Evolutionary conservation across 1,140 invertebrate species (phyloP), one percentile per base, ranked within the genome.

Genomic region (Aphelinus atriplicis): DNA sequence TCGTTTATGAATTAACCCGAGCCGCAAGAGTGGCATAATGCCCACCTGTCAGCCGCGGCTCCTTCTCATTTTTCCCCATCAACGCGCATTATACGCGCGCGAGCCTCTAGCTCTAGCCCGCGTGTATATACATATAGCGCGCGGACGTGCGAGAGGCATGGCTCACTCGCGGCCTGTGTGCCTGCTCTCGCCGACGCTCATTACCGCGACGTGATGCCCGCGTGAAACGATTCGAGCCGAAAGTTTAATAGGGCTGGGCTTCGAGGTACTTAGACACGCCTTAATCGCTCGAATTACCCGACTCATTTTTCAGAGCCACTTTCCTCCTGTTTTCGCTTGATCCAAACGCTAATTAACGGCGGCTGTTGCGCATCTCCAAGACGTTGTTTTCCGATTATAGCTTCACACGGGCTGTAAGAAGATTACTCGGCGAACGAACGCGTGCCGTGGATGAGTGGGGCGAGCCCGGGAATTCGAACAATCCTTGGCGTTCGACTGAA

Each of bases 61-160:
- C 46, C 61, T 71, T 43, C 53, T 71, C 61, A 56, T 71, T 71
- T 64, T 71, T 64, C 50, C 10, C 9, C 65, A 46, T n/a, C 3
- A 7, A 56, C 5, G 42, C 10, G 43, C 2, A 45, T 6, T 66
- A 48, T 45, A 55, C 2, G 2, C 48, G 47, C 26, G 26, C 26
- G 26, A 26, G 26, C 26, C 26, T 26, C 26, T 26, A 26, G 26
- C 26, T 26, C 26, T 26, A 26, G 26, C 26, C 26, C 26, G 26
- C 26, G 26, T 26, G 26, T 26, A 26, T 26, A 26, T 26, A 26
- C 26, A 0, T 26, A 26, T 26, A 26, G 26, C 26, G 26, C 26
- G 26, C 26, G 26, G 26, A 26, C 26, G 47, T 48, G 7, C 63
- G n/a, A 43, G 50, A n/a, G 45, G 2, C 6, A 61, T 61, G 9